Percentiles rank a stretch among this genome's conserved stretches.
Conservation (phyloP, 2,888 invertebrate species). For the Volucella bombylans region DNA sequence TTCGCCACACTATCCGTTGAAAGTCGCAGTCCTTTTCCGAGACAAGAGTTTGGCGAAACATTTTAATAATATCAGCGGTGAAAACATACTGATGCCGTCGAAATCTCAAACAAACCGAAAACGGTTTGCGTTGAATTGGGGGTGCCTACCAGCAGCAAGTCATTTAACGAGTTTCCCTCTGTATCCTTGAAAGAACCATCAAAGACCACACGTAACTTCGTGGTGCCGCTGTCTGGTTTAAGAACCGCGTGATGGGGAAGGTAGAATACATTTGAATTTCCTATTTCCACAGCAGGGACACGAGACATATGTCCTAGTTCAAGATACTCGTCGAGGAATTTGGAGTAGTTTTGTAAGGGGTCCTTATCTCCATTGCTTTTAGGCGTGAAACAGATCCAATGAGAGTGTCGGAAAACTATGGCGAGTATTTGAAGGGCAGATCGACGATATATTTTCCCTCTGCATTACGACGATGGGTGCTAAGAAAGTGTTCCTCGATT, state of each 20-base stretch:
- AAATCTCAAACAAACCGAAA: constrained; percentile 16
- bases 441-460: too few relatives aligned
- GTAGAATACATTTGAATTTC: constrained; percentile 49
- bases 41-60: constrained; percentile 28
- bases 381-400: too few relatives aligned
- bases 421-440: too few relatives aligned
- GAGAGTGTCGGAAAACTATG: too few relatives aligned
- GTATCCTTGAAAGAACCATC: constrained; percentile 38
- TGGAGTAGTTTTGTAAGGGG: too few relatives aligned
- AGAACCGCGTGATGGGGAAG: constrained; percentile 69
- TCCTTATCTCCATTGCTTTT: too few relatives aligned
- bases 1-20: constrained; percentile 12
- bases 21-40: background rate
- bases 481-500: too few relatives aligned
- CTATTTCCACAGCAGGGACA: constrained; percentile 36
- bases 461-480: too few relatives aligned
- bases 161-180: background rate
- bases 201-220: constrained; percentile 64
- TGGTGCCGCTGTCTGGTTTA: constrained; percentile 59
- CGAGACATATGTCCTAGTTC: constrained; percentile 60
- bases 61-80: constrained; percentile 12
- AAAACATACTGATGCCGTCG: constrained; percentile 3
- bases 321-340: constrained; percentile 66
- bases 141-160: constrained; percentile 12
- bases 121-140: constrained; percentile 25